phyloP scores from a whole-genome alignment of 2,888 invertebrate genomes.

The Melipona beecheii region DNA sequence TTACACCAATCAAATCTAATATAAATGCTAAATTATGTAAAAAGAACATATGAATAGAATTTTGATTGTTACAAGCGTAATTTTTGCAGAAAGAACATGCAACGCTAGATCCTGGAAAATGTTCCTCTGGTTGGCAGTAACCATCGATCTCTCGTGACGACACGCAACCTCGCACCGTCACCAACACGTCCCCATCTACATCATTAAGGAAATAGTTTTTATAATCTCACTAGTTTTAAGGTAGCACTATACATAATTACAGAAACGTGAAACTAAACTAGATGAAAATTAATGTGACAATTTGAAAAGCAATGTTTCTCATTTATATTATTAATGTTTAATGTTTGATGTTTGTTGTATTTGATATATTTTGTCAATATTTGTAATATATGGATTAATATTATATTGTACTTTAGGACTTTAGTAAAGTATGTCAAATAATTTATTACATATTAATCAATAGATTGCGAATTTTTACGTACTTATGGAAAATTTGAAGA shows the following conservation, averaged over 20 bases:
- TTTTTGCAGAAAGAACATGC: slow-evolving; percentile 74
- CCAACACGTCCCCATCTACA: slow-evolving; percentile 74
- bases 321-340: too few species aligned
- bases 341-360: too few species aligned
- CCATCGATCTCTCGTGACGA: slow-evolving; percentile 64
- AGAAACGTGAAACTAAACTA: neutral
- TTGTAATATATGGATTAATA: too few species aligned
- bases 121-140: slow-evolving; percentile 71
- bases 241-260: slow-evolving; percentile 4
- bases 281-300: slow-evolving; percentile 1
- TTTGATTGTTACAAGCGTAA: slow-evolving; percentile 73
- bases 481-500: too few species aligned
- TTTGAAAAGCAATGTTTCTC: neutral
- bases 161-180: slow-evolving; percentile 77
- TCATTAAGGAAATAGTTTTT: slow-evolving; percentile 42
- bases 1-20: neutral
- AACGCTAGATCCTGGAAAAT: slow-evolving; percentile 71
- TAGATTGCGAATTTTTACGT: too few species aligned
- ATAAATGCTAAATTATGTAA: neutral
- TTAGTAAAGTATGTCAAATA: too few species aligned
- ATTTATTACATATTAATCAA: too few species aligned
- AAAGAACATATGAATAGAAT: slow-evolving; percentile 39
- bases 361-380: too few species aligned
- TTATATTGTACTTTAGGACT: too few species aligned
- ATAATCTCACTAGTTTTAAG: slow-evolving; percentile 26